phyloP scores from a whole-genome alignment of 2,797 vertebrate species.

The Phrynocephalus vlangalii region DNA sequence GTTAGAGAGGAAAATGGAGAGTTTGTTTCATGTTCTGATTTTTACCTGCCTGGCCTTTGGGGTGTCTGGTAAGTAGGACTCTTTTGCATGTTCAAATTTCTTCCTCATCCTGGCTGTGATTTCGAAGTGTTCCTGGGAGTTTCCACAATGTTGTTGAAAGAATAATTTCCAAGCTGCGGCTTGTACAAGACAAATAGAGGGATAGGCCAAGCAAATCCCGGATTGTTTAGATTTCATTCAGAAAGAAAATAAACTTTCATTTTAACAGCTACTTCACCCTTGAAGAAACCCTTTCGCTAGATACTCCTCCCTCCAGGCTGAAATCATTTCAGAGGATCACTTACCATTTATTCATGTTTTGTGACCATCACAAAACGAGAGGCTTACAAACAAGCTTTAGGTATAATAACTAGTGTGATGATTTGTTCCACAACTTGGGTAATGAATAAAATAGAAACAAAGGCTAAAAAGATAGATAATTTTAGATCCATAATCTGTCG shows the following conservation, averaged over 20 bases:
- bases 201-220: constrained; percentile 55
- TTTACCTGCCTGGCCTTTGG: constrained; percentile 78
- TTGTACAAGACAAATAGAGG: constrained; percentile 55
- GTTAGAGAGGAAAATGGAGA: constrained; percentile 87
- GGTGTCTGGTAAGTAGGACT: constrained; percentile 84
- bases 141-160: constrained; percentile 48
- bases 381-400: constrained; percentile 29
- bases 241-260: constrained; percentile 66
- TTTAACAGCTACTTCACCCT: constrained; percentile 35
- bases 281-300: constrained; percentile 38
- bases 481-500: constrained; percentile 29
- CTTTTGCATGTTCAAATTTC: rapidly evolving
- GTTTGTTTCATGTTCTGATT: constrained; percentile 77
- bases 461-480: not conserved
- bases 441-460: constrained; percentile 19
- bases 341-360: constrained; percentile 39
- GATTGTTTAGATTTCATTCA: constrained; percentile 68
- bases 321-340: not conserved
- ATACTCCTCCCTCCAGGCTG: constrained; percentile 32
- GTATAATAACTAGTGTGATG: constrained; percentile 33
- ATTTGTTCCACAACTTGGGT: constrained; percentile 13
- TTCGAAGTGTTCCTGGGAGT: constrained; percentile 25
- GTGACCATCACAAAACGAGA: constrained; percentile 34
- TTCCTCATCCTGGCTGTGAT: constrained; percentile 40
- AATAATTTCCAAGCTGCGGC: constrained; percentile 52